A percentile compares a stretch with the other conserved stretches of the same genome.
phyloP scores from a whole-genome alignment of 2,797 vertebrate species.

The Coranthus polyacanthus region DNA sequence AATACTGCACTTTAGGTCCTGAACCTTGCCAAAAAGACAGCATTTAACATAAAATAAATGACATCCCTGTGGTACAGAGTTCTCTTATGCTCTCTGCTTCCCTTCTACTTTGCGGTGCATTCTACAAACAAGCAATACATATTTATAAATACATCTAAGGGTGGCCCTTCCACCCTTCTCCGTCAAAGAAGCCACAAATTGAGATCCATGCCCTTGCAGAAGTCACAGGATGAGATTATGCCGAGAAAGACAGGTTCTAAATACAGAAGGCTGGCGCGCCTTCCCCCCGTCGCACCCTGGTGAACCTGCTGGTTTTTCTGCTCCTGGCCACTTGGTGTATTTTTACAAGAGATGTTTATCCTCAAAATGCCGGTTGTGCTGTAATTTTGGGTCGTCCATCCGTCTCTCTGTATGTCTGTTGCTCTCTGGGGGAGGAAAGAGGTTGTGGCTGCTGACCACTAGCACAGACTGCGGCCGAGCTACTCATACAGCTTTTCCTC shows the following conservation, averaged over 20 bases:
- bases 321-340: slow-evolving; percentile 74
- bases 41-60: slow-evolving; percentile 64
- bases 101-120: slow-evolving; percentile 67
- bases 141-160: slow-evolving; percentile 80
- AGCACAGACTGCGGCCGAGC: slow-evolving; percentile 27
- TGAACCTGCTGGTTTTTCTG: slow-evolving; percentile 71
- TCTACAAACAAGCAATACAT: slow-evolving; percentile 78
- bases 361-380: slow-evolving; percentile 71
- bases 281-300: slow-evolving; percentile 57
- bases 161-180: slow-evolving; percentile 61
- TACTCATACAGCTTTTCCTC: slow-evolving; percentile 36
- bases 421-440: slow-evolving; percentile 62
- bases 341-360: slow-evolving; percentile 85
- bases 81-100: slow-evolving; percentile 46
- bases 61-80: slow-evolving; percentile 56
- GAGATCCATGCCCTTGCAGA: slow-evolving; percentile 58
- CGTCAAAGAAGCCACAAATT: slow-evolving; percentile 76
- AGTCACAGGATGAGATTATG: slow-evolving; percentile 71
- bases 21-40: slow-evolving; percentile 32
- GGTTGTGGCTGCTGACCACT: slow-evolving; percentile 71
- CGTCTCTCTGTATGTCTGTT: slow-evolving; percentile 67
- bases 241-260: slow-evolving; percentile 75
- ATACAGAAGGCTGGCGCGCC: slow-evolving; percentile 64
- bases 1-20: slow-evolving; percentile 21
- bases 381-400: slow-evolving; percentile 81